Evolutionary conservation across 53 echinoderm and acorn worm species (phyloP).

Genomic region (Arbacia lixula): DNA sequence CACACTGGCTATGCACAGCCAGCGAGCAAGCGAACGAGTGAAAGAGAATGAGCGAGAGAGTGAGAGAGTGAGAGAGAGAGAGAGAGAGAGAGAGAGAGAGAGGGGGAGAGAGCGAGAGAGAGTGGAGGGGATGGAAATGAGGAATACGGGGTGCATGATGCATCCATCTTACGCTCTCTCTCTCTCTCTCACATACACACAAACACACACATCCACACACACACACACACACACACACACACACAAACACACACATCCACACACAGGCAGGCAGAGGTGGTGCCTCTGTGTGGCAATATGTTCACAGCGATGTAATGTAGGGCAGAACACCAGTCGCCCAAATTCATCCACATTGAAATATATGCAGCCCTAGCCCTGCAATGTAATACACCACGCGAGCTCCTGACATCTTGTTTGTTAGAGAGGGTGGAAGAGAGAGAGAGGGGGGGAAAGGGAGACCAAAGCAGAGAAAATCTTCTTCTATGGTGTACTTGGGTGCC

Average conservation of each 20-base stretch:
- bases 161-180: slow-evolving; percentile 24
- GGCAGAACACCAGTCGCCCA: neutral
- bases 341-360: slow-evolving; percentile 4
- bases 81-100: neutral
- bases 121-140: neutral
- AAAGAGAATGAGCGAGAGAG: too few relatives aligned
- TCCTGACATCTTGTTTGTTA: neutral
- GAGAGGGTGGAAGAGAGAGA: too few relatives aligned
- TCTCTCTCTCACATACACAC: neutral
- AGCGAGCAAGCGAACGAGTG: neutral
- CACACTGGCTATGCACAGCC: slow-evolving; percentile 13
- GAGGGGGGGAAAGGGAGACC: too few relatives aligned
- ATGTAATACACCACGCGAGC: slow-evolving; percentile 25
- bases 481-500: too few relatives aligned
- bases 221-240: slow-evolving; percentile 34
- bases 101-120: too few relatives aligned
- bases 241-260: slow-evolving; percentile 13
- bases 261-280: neutral
- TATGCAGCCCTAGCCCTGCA: neutral
- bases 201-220: neutral
- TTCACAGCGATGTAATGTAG: slow-evolving; percentile 8
- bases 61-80: too few relatives aligned
- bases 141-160: slow-evolving; percentile 5
- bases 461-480: too few relatives aligned
- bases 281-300: slow-evolving; percentile 26